Conservation (phyloP, 2,888 invertebrate species). For the Platycheirus rosarum region DNA sequence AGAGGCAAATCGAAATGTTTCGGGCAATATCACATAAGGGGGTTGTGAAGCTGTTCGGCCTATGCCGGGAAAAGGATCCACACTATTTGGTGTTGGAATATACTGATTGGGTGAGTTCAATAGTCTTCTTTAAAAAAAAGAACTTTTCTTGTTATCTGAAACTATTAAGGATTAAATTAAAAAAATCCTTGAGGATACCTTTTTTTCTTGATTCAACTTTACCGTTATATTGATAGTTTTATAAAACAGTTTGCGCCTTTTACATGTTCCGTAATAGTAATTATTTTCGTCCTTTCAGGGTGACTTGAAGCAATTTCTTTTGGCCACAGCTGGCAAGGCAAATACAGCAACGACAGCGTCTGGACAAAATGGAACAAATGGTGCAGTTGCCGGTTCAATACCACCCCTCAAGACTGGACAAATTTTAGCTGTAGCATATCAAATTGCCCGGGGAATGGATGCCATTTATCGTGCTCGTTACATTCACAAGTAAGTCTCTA, state of each 20-base stretch:
- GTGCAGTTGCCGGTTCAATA: slow-evolving; percentile 76
- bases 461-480: slow-evolving; percentile 89
- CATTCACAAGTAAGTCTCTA: slow-evolving; percentile 87
- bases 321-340: slow-evolving; percentile 84
- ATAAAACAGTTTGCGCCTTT: slow-evolving; percentile 48
- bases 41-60: slow-evolving; percentile 89
- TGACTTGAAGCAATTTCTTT: slow-evolving; percentile 94
- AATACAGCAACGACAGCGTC: slow-evolving; percentile 78
- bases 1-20: slow-evolving; percentile 94
- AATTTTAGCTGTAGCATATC: slow-evolving; percentile 87
- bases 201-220: slow-evolving; percentile 4
- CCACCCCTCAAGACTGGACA: slow-evolving; percentile 88
- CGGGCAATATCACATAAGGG: slow-evolving; percentile 92
- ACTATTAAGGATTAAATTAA: too few species aligned
- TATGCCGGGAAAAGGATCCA: slow-evolving; percentile 93
- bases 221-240: slow-evolving; percentile 19
- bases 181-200: background rate
- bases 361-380: slow-evolving; percentile 48
- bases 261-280: too few species aligned
- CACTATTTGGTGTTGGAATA: slow-evolving; percentile 95
- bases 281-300: slow-evolving; percentile 85
- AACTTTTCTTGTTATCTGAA: too few species aligned
- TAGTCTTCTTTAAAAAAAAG: too few species aligned
- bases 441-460: slow-evolving; percentile 92
- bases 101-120: slow-evolving; percentile 92